Evolutionary conservation across 2,113 vertebrate genomes (phyloP), one percentile per base, ranked within the genome.

Genomic region (Alouatta palliata): DNA sequence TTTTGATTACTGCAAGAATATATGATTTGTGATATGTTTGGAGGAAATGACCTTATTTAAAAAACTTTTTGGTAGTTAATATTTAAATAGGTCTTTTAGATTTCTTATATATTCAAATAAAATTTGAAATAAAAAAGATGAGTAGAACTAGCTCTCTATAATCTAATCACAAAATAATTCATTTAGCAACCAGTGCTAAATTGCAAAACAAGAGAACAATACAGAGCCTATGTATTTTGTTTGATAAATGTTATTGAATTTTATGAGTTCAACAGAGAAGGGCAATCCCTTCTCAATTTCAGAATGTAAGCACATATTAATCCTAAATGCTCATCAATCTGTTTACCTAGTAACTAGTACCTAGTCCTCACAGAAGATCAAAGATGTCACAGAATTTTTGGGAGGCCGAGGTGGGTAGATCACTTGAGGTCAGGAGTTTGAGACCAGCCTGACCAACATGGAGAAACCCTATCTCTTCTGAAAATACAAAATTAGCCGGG

Each of bases 71-170:
- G 61, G 27, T 49, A 66, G 43, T 54, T 94, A 87, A 94, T 20
- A 21, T 80, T 56, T 77, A 68, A 93, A 79, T 0, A 87, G 37
- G 32, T 95, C 25, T 85, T 83, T 85, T 66, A 56, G 19, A 90
- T 71, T 97, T 96, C 54, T 93, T 91, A 95, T 92, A 93, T 84
- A 30, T 9, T 94, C 61, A 87, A 83, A 79, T 73, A 80, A 80
- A 82, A 37, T 95, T 83, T 32, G 81, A 91, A 94, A 61, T n/a
- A 95, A 84, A 79, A 32, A 76, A 0, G 5, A 81, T 81, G 7
- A 90, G 14, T 16, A 81, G 7, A 79, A 77, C 68, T 58, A 75
- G 16, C 73, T 61, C 20, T 75, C 76, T 61, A 49, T 76, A 87
- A 40, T 47, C 16, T n/a, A 88, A 64, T 37, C 27, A 92, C 80